These are phyloP conservation scores for Blennius ocellaris DNA, from an alignment of 2,113 vertebrate species.

Conservation along the genomic window DNA sequence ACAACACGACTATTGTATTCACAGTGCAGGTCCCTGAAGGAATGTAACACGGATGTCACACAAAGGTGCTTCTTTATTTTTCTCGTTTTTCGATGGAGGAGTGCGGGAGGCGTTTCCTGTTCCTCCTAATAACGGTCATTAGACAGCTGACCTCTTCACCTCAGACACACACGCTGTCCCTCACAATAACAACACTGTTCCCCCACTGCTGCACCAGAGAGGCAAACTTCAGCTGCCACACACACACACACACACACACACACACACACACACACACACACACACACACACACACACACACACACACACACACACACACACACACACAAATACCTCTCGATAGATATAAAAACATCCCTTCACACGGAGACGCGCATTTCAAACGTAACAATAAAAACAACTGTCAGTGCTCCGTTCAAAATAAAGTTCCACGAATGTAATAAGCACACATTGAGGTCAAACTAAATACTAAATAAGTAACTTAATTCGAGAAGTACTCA, in stretches of 20 bases:
- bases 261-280: too few relatives aligned
- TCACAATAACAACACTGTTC: too few relatives aligned
- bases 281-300: background rate
- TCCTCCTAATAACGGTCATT: slow-evolving; percentile 65
- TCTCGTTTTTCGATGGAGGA: slow-evolving; percentile 19
- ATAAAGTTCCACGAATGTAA: background rate
- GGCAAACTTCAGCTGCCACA: background rate
- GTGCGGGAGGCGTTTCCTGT: slow-evolving; percentile 56
- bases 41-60: slow-evolving; percentile 32
- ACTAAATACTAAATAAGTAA: too few relatives aligned
- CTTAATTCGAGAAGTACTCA: slow-evolving; percentile 51
- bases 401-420: too few relatives aligned
- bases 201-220: too few relatives aligned
- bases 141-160: slow-evolving; percentile 73
- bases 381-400: too few relatives aligned
- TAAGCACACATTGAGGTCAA: too few relatives aligned
- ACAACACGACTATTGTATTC: background rate
- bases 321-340: background rate
- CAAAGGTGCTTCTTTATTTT: background rate
- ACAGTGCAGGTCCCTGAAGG: slow-evolving; percentile 27
- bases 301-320: background rate
- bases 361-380: too few relatives aligned
- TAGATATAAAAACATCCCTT: too few relatives aligned
- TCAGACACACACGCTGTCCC: background rate
- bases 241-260: background rate